These are phyloP conservation scores for Cecropterus lyciades DNA, from an alignment of 1,140 invertebrate genomes.

Conservation along the genomic window DNA sequence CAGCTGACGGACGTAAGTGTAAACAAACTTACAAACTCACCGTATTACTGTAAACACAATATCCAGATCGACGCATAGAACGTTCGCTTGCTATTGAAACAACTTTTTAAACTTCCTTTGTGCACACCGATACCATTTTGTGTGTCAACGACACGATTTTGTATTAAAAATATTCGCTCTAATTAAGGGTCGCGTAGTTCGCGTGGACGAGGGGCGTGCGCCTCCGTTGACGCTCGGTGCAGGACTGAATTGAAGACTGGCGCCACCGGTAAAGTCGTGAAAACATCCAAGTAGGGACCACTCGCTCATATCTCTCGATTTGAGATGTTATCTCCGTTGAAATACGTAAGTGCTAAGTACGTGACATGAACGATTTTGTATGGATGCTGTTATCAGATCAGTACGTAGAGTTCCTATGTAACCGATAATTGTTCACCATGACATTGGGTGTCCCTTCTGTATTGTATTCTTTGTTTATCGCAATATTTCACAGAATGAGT, in stretches of 20 bases:
- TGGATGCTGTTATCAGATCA: conserved; percentile 18
- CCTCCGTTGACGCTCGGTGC: conserved; percentile 50
- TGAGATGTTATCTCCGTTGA: background rate
- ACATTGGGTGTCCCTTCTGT: background rate
- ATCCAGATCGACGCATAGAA: conserved; percentile 49
- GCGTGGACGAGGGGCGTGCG: conserved; percentile 61
- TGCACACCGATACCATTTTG: conserved; percentile 48
- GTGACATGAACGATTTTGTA: conserved; percentile 20
- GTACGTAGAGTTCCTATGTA: background rate
- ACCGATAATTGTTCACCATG: conserved; percentile 12
- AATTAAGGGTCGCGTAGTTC: conserved; percentile 52
- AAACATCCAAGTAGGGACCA: conserved; percentile 45
- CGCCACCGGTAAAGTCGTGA: conserved; percentile 45
- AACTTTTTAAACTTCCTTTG: conserved; percentile 51
- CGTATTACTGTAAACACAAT: conserved; percentile 63
- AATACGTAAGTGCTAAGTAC: background rate
- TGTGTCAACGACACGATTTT: conserved; percentile 53
- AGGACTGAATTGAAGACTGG: conserved; percentile 53
- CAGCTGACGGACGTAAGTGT: conserved; percentile 61
- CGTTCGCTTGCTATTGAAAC: conserved; percentile 43
- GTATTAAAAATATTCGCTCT: conserved; percentile 67
- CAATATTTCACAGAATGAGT: background rate
- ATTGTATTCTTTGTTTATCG: background rate
- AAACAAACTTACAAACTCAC: conserved; percentile 62
- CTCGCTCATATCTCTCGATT: conserved; percentile 7